Percentiles rank a stretch among this genome's conserved stretches.
These are phyloP conservation scores for Philereme vetulata DNA, from an alignment of 2,888 invertebrate species.

Conservation along the genomic window DNA sequence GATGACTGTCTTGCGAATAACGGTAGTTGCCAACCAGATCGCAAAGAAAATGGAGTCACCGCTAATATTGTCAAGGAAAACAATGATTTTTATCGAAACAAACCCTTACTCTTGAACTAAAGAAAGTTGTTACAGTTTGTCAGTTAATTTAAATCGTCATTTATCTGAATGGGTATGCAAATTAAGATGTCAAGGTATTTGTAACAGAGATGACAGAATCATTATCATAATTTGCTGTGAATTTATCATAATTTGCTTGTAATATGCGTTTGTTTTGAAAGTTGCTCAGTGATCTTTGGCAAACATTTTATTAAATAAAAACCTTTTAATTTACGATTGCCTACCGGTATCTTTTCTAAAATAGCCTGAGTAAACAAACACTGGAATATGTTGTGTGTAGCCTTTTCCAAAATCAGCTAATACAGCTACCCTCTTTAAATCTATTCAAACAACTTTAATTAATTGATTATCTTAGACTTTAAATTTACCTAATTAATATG, in stretches of 20 bases:
- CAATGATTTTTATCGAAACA: neutral
- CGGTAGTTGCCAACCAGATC: constrained; percentile 13
- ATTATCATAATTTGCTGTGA: constrained; percentile 21
- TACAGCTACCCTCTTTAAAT: constrained; percentile 17
- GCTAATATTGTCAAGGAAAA: constrained; percentile 17
- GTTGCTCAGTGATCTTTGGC: constrained; percentile 10
- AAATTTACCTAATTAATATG: constrained; percentile 16
- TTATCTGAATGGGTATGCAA: constrained; percentile 27
- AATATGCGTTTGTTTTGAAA: constrained; percentile 13
- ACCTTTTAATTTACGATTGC: constrained; percentile 13
- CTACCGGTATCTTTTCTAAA: constrained; percentile 7
- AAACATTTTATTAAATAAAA: constrained; percentile 8
- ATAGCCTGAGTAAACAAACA: constrained; percentile 11
- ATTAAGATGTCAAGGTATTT: constrained; percentile 31
- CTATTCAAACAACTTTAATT: constrained; percentile 13
- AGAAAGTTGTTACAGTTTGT: constrained; percentile 17
- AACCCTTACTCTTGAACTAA: neutral
- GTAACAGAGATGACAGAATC: constrained; percentile 24
- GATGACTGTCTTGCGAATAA: constrained; percentile 6
- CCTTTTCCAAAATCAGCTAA: neutral
- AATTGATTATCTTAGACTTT: neutral
- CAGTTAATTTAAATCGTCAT: constrained; percentile 22
- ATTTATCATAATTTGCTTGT: constrained; percentile 19
- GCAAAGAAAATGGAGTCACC: constrained; percentile 3
- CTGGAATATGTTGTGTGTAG: constrained; percentile 9